Evolutionary conservation across 2,888 invertebrate genomes (phyloP), one percentile per base, ranked within the genome.

Genomic region (Agriotes lineatus): DNA sequence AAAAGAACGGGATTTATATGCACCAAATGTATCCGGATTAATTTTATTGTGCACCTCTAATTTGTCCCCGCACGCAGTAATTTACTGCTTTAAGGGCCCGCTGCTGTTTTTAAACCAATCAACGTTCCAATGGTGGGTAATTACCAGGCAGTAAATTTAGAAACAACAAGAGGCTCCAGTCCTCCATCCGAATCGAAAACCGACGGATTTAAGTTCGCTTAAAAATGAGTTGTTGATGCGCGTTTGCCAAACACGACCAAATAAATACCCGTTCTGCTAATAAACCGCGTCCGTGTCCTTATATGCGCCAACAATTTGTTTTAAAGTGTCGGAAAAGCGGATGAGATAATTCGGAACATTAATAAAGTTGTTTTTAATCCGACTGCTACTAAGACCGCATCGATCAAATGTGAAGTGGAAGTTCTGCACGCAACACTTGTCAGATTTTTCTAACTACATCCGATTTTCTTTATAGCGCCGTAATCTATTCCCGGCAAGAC

Each of bases 1-100:
- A 67, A 67, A 67, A 33, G 62, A 62, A 50, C 20, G 16, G 58
- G 54, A 69, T 68, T 68, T 68, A 64, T 68, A 62, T 62, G 67
- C 67, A 62, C 61, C 67, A 67, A 67, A 67, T 67, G 67, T 57
- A 59, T 61, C 54, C 35, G 56, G 65, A 69, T 66, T 69, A 67
- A 61, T 67, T 67, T 67, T 57, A 62, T 67, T 67, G 37, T 62
- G 61, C 48, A 67, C 61, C 45, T 61, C 44, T 54, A 61, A 67
- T 56, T 67, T 67, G 61, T 61, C 20, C 22, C 2, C 22, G 48
- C 20, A 48, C 22, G 48, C 48, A 12, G 22, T 48, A 48, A 48
- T n/a, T 48, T 19, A 48, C 19, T 18, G 48, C 48, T 25, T 48
- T 22, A 48, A 3, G 14, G 22, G 45, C 19, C 45, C n/a, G 5